Evolutionary conservation across 2,113 vertebrate genomes (phyloP).

Genomic region (Dasyprocta punctata): DNA sequence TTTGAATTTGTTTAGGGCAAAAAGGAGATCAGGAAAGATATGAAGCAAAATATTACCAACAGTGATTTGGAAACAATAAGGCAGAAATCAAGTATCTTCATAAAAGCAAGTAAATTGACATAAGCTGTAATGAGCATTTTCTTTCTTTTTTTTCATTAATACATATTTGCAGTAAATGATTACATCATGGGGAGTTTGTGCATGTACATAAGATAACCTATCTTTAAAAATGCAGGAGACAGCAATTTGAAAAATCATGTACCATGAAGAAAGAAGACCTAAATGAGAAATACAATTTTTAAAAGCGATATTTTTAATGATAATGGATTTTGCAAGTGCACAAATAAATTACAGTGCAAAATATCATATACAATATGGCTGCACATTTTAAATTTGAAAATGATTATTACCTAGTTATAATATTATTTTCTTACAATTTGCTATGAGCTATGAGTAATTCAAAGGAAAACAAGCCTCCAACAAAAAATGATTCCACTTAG

Average conservation of each 20-base stretch:
- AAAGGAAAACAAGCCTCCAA: background rate
- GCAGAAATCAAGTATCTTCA: background rate
- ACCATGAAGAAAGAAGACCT: background rate
- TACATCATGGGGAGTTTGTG: background rate
- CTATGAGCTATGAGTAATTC: background rate
- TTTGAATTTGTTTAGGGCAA: background rate
- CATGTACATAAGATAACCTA: background rate
- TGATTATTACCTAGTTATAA: background rate
- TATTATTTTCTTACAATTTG: background rate
- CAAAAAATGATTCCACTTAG: background rate
- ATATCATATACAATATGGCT: background rate
- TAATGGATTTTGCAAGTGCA: background rate
- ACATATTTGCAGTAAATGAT: background rate
- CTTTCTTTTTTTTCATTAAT: background rate
- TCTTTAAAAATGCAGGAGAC: background rate
- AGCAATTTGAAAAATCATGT: background rate
- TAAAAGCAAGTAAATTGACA: background rate
- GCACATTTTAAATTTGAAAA: constrained; percentile 7
- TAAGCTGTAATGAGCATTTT: background rate
- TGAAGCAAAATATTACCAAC: background rate
- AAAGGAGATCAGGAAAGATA: background rate
- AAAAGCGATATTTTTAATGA: background rate
- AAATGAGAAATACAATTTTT: background rate
- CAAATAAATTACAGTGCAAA: background rate
- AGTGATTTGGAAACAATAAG: background rate